A percentile compares a stretch with the other conserved stretches of the same genome.
Evolutionary conservation across 2,888 invertebrate genomes (phyloP).

Genomic region (Drosophila rellima): DNA sequence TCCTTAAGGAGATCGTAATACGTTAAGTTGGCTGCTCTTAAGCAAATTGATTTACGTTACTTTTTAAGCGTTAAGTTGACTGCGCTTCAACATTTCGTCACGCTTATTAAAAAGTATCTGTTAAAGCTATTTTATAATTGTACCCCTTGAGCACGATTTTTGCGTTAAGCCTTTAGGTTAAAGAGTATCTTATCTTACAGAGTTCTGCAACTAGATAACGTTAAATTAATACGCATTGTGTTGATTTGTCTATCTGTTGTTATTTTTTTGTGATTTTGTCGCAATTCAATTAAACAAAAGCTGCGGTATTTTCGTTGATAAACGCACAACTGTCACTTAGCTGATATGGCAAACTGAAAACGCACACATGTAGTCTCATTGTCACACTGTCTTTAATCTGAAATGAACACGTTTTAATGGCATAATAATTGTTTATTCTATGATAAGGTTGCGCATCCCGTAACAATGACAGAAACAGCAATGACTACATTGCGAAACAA

Average conservation of each 20-base stretch:
- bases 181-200: conserved; percentile 33
- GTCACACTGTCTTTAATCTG: conserved; percentile 56
- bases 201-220: conserved; percentile 1
- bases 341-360: conserved; percentile 19
- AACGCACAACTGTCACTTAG: conserved; percentile 20
- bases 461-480: conserved; percentile 26
- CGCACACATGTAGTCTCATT: conserved; percentile 22
- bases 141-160: conserved; percentile 5
- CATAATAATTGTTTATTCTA: conserved; percentile 66
- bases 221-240: conserved; percentile 30
- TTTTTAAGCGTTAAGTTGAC: conserved; percentile 8
- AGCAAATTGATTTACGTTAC: neutral
- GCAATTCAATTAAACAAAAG: conserved; percentile 72
- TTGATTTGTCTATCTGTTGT: conserved; percentile 62
- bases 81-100: conserved; percentile 9
- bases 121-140: conserved; percentile 8
- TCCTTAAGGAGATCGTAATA: neutral
- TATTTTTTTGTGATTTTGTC: conserved; percentile 49
- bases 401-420: conserved; percentile 65
- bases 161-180: neutral
- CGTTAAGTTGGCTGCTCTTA: conserved; percentile 10
- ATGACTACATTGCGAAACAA: conserved; percentile 31
- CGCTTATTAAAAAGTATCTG: conserved; percentile 5
- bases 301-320: conserved; percentile 36
- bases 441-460: conserved; percentile 67